Percentiles rank a stretch among this genome's conserved stretches.
Evolutionary conservation across 2,888 invertebrate species (phyloP).

Genomic region (Emmelina monodactyla): DNA sequence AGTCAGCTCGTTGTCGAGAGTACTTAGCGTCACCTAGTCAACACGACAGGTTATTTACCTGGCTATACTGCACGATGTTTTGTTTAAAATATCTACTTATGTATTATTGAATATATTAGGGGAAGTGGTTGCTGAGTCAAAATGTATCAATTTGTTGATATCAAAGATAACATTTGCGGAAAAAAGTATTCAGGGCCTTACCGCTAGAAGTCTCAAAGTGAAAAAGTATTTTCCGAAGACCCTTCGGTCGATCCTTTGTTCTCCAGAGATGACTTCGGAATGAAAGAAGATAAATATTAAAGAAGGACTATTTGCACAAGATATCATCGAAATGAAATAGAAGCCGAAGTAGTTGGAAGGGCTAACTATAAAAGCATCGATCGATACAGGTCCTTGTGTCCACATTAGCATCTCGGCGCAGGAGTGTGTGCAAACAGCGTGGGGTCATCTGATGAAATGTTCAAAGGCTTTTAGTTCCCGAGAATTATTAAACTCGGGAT

Average conservation of each 20-base stretch:
- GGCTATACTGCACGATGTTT: slow-evolving; percentile 32
- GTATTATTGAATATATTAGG: background rate
- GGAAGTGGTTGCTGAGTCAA: no score
- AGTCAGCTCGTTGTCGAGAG: background rate
- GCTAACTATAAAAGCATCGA: slow-evolving; percentile 59
- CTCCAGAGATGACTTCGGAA: slow-evolving; percentile 9
- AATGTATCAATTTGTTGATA: no score
- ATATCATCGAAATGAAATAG: slow-evolving; percentile 49
- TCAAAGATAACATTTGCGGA: no score
- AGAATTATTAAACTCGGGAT: slow-evolving; percentile 67
- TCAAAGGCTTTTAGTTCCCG: slow-evolving; percentile 68
- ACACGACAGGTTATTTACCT: slow-evolving; percentile 63
- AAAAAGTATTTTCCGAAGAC: no score
- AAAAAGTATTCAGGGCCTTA: no score
- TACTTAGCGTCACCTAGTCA: slow-evolving; percentile 40
- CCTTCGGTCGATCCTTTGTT: no score
- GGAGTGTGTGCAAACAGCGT: slow-evolving; percentile 63
- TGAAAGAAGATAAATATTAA: slow-evolving; percentile 16
- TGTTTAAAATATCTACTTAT: background rate
- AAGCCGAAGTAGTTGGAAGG: slow-evolving; percentile 43
- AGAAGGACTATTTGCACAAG: slow-evolving; percentile 28
- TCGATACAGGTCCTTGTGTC: slow-evolving; percentile 66
- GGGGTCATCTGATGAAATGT: slow-evolving; percentile 67
- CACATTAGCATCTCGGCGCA: slow-evolving; percentile 63
- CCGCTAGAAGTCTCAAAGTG: no score